Conservation (phyloP, 2,888 invertebrate genomes). For the Diaphora mendica region DNA sequence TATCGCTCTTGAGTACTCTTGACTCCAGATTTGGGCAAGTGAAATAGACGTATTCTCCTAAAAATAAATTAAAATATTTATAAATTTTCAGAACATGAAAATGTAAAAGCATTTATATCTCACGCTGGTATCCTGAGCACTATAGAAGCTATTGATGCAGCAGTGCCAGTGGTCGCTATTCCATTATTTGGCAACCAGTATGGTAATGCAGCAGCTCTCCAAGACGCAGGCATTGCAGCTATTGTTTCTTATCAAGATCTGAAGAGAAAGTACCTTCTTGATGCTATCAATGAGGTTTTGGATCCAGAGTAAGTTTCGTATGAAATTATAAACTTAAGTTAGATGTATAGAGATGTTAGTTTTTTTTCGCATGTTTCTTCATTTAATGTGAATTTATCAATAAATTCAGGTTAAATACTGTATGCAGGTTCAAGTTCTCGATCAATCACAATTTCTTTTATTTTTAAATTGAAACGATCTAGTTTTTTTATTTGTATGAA, state of each 20-base stretch:
- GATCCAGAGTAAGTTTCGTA: constrained; percentile 82
- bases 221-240: constrained; percentile 87
- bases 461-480: too few species aligned
- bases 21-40: background rate
- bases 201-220: constrained; percentile 87
- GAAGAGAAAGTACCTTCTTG: constrained; percentile 83
- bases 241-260: constrained; percentile 86
- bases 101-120: constrained; percentile 88
- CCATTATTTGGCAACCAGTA: constrained; percentile 91
- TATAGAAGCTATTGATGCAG: constrained; percentile 89
- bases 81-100: constrained; percentile 87
- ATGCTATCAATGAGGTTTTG: constrained; percentile 86
- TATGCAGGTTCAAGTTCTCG: too few species aligned
- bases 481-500: too few species aligned
- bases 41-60: background rate
- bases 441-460: too few species aligned
- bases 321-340: background rate
- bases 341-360: background rate
- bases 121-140: constrained; percentile 90
- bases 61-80: background rate
- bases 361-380: background rate
- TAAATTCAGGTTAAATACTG: background rate
- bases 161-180: constrained; percentile 88
- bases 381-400: background rate
- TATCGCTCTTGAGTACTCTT: background rate